These are phyloP conservation scores for Diadromus collaris DNA, from an alignment of 2,888 invertebrate species.

Conservation along the genomic window DNA sequence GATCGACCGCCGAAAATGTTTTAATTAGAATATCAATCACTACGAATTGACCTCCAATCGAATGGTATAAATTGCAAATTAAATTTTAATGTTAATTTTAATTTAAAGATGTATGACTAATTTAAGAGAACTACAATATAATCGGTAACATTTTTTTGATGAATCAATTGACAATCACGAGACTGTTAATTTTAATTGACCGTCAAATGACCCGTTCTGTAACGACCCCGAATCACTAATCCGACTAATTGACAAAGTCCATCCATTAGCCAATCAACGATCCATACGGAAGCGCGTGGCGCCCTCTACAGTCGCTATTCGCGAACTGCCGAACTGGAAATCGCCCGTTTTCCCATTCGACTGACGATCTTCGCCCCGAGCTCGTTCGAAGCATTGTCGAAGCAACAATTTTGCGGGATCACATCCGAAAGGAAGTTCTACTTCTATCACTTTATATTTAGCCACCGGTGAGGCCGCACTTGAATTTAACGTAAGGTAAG, in stretches of 20 bases:
- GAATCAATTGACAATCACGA: no score
- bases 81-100: no score
- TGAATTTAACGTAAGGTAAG: slow-evolving; percentile 58
- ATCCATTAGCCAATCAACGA: slow-evolving; percentile 15
- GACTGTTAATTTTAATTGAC: no score
- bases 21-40: no score
- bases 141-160: no score
- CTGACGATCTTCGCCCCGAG: not conserved
- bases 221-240: slow-evolving; percentile 14
- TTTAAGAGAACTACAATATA: no score
- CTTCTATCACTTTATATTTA: slow-evolving; percentile 62
- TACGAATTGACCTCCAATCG: no score
- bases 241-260: not conserved
- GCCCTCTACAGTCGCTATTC: slow-evolving; percentile 20
- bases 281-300: not conserved
- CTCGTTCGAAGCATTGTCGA: slow-evolving; percentile 18
- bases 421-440: slow-evolving; percentile 54
- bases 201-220: not conserved
- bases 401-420: slow-evolving; percentile 60
- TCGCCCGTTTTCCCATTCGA: not conserved
- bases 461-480: slow-evolving; percentile 61
- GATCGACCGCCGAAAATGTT: no score
- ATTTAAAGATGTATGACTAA: no score
- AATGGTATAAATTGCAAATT: no score
- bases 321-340: slow-evolving; percentile 1